Percentiles rank a stretch among this genome's conserved stretches.
These are phyloP conservation scores for Peromyscus attwateri DNA, from an alignment of 2,797 vertebrate genomes.

Conservation along the genomic window DNA sequence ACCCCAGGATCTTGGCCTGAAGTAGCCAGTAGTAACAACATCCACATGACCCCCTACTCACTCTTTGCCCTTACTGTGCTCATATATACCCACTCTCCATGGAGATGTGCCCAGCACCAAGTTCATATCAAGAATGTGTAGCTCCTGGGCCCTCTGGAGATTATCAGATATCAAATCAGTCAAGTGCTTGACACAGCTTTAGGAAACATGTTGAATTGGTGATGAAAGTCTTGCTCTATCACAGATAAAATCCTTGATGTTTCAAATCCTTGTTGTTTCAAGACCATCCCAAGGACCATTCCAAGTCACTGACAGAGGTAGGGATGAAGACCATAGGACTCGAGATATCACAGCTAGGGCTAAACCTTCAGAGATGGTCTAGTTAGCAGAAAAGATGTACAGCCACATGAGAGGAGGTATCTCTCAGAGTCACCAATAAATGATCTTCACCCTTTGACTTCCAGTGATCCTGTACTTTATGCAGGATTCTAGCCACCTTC, in stretches of 20 bases:
- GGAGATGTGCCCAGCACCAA: background rate
- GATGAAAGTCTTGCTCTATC: background rate
- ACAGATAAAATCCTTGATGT: constrained; percentile 35
- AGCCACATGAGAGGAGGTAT: background rate
- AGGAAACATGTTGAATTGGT: background rate
- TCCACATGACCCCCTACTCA: rapidly evolving
- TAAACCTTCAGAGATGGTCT: background rate
- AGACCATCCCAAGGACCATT: constrained; percentile 5
- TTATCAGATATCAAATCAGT: background rate
- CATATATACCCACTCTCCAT: background rate
- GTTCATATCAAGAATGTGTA: background rate
- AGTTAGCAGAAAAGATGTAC: background rate
- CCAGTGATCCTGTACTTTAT: background rate
- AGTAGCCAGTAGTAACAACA: background rate
- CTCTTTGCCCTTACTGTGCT: background rate
- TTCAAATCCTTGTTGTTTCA: constrained; percentile 18
- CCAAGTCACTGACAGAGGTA: background rate
- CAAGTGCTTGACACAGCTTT: background rate
- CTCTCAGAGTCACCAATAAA: constrained; percentile 18
- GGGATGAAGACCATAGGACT: background rate
- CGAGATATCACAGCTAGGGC: background rate
- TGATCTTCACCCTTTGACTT: background rate
- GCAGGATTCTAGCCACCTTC: background rate
- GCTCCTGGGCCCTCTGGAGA: background rate
- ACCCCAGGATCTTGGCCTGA: background rate